Conservation (phyloP, 2,797 vertebrate genomes). For the Galago senegalensis region DNA sequence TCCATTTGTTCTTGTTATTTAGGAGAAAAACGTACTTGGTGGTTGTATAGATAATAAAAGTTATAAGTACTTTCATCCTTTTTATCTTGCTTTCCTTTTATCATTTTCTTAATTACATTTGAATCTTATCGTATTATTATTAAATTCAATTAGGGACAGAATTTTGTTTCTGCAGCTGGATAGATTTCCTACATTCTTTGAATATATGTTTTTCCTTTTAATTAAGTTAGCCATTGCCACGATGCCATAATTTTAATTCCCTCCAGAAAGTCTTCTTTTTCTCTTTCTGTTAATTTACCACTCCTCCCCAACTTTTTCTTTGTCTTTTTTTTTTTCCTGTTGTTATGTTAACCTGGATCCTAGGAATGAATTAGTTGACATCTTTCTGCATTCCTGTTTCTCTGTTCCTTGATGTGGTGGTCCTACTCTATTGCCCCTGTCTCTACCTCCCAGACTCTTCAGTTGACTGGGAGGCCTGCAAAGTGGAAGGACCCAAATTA, state of each 20-base stretch:
- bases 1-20: conserved; percentile 69
- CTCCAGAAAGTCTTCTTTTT: conserved; percentile 59
- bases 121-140: conserved; percentile 88
- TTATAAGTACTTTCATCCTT: conserved; percentile 88
- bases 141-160: conserved; percentile 87
- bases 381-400: conserved; percentile 88
- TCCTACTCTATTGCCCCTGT: conserved; percentile 84
- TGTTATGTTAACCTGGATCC: conserved; percentile 79
- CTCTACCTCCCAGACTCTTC: conserved; percentile 88
- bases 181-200: conserved; percentile 80
- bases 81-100: conserved; percentile 87
- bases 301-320: conserved; percentile 48
- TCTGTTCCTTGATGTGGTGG: conserved; percentile 86
- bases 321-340: conserved; percentile 7
- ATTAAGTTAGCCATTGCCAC: conserved; percentile 88
- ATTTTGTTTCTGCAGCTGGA: conserved; percentile 81
- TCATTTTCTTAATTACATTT: conserved; percentile 88
- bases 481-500: conserved; percentile 86
- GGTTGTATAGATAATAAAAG: conserved; percentile 87
- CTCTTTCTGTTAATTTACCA: conserved; percentile 75
- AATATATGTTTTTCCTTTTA: conserved; percentile 85
- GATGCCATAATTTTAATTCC: conserved; percentile 87
- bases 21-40: conserved; percentile 57
- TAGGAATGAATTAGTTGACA: conserved; percentile 84
- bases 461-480: conserved; percentile 87